Percentiles rank a stretch among this genome's conserved stretches.
Evolutionary conservation across 2,888 invertebrate species (phyloP).

Genomic region (Cistogaster globosa): DNA sequence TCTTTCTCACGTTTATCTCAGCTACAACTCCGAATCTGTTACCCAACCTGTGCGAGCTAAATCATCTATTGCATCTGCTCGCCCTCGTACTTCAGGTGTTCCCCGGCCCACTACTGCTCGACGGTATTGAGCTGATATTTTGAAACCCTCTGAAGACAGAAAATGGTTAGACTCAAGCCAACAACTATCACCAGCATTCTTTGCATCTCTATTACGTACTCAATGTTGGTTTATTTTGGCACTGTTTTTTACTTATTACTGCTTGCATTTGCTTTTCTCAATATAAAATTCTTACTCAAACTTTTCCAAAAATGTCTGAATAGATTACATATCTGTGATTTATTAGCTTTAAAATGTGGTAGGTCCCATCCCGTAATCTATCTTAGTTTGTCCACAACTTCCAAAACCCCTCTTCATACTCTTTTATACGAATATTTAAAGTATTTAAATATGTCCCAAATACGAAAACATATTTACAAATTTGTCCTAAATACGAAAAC

Average conservation of each 20-base stretch:
- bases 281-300: constrained; percentile 28
- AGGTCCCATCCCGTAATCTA: no score
- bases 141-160: constrained; percentile 25
- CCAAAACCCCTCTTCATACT: no score
- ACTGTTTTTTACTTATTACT: constrained; percentile 74
- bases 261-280: constrained; percentile 74
- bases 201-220: constrained; percentile 70
- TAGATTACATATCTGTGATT: no score
- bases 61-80: constrained; percentile 82
- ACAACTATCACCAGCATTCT: constrained; percentile 47
- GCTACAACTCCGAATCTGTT: constrained; percentile 85
- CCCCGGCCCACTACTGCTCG: constrained; percentile 84
- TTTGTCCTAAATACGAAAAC: no score
- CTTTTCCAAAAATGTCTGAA: no score
- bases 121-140: constrained; percentile 77
- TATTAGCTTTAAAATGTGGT: no score
- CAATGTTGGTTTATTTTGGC: constrained; percentile 76
- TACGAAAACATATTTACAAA: no score
- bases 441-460: no score
- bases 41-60: constrained; percentile 84
- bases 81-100: constrained; percentile 84
- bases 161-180: constrained; percentile 36
- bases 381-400: no score
- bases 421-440: no score
- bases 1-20: constrained; percentile 87